phyloP scores from a whole-genome alignment of 1,140 invertebrate species.

The Chrysopa pallens region DNA sequence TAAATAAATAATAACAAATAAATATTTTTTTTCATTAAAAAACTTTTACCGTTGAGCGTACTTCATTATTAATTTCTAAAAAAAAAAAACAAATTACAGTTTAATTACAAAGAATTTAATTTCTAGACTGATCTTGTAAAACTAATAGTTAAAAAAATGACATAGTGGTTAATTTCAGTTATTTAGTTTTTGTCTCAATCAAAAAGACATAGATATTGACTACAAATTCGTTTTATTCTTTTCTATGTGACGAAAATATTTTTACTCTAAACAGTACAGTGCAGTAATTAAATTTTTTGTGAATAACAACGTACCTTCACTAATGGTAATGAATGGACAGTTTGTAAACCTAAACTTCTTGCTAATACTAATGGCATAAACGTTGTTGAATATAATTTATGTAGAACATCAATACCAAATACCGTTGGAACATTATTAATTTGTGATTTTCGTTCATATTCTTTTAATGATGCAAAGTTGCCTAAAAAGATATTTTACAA shows the following conservation, averaged over 20 bases:
- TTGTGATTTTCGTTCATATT: slow-evolving; percentile 75
- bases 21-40: too few relatives aligned
- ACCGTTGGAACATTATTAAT: slow-evolving; percentile 76
- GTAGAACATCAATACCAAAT: slow-evolving; percentile 70
- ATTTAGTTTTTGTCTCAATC: neutral
- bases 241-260: neutral
- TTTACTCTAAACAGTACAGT: neutral
- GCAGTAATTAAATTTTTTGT: neutral
- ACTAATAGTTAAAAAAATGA: too few relatives aligned
- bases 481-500: slow-evolving; percentile 29
- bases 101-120: too few relatives aligned
- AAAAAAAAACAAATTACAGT: too few relatives aligned
- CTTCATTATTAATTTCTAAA: too few relatives aligned
- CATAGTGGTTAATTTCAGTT: too few relatives aligned
- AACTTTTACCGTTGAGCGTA: too few relatives aligned
- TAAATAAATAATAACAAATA: too few relatives aligned
- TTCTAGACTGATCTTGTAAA: too few relatives aligned
- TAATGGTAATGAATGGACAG: slow-evolving; percentile 58
- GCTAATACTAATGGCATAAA: slow-evolving; percentile 61
- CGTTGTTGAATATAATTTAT: slow-evolving; percentile 65
- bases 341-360: slow-evolving; percentile 69
- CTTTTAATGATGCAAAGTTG: slow-evolving; percentile 43
- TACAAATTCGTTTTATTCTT: neutral
- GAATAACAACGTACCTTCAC: slow-evolving; percentile 43
- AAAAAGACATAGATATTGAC: neutral